Evolutionary conservation across 35 echinoderm and acorn worm species (phyloP), one percentile per base, ranked within the genome.

Genomic region (Anneissia japonica): DNA sequence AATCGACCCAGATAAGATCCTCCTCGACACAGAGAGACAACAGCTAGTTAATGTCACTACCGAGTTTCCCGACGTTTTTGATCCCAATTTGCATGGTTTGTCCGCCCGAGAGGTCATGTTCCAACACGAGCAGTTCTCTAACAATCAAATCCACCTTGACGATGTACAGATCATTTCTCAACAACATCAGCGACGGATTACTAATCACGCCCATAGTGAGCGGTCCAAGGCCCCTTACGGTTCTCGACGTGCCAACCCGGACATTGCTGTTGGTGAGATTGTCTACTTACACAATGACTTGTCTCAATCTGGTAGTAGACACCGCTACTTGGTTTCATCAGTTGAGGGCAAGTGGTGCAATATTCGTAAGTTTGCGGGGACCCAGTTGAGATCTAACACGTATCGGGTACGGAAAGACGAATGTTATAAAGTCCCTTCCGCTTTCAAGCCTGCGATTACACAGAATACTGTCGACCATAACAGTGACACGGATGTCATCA

Each of bases 51-150:
- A 11, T 37, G 36, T 32, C 32, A 34, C 32, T 23, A 46, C 78
- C 34, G 86, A 88, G 38, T 88, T 88, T 88, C 38, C 76, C 33
- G 75, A 30, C 0, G 77, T 81, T 35, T 88, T 88, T 35, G 79
- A 37, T 26, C 45, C 77, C n/a, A n/a, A n/a, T 39, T 64, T 64
- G 26, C 45, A 74, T 26, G 86, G 77, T 4, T 88, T 93, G 16
- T 90, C 87, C 45, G 89, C 91, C 23, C 91, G 81, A 31, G 73
- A 93, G 79, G 84, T 93, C 79, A 84, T 37, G 80, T 82, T 76
- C 23, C 91, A 93, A 43, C 87, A 74, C 14, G 87, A 93, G 37
- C 91, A 93, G 38, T 93, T 93, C 72, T 89, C 91, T 39, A 83
- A 89, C 36, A 36, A 84, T 3, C 91, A 93, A 51, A 90, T 89